Conservation (phyloP, 37 sponge, comb jelly and placozoan species). For the Eunapius fragilis region DNA sequence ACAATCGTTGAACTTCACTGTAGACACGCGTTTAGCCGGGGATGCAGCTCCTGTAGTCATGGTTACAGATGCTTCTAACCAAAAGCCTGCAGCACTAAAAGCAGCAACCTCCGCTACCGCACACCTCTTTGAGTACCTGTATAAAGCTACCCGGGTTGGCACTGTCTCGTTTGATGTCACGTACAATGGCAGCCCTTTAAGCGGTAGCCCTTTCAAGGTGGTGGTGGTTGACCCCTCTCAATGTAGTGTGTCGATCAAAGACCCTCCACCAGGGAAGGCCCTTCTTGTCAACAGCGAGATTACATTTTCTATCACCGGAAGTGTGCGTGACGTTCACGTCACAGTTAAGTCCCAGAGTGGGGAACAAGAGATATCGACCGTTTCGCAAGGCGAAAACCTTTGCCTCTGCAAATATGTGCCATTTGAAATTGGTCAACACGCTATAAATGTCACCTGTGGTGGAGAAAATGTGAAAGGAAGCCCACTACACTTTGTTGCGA, state of each 20-base stretch:
- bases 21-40: constrained; percentile 49
- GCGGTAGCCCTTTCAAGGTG: constrained; percentile 74
- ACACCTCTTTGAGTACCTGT: constrained; percentile 19
- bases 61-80: constrained; percentile 3
- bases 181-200: constrained; percentile 12
- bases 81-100: not conserved
- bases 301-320: constrained; percentile 50
- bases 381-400: constrained; percentile 16
- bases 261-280: constrained; percentile 64
- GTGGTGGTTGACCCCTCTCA: constrained; percentile 76
- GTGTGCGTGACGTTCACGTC: constrained; percentile 8
- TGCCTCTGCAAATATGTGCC: constrained; percentile 49
- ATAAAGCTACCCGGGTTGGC: constrained; percentile 20
- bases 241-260: constrained; percentile 59
- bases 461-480: constrained; percentile 80
- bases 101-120: not conserved
- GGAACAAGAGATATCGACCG: constrained; percentile 20
- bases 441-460: constrained; percentile 73
- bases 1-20: constrained; percentile 47
- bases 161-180: not conserved
- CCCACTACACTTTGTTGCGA: constrained; percentile 61
- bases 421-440: constrained; percentile 63
- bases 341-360: constrained; percentile 44
- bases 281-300: constrained; percentile 40
- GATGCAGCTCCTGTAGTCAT: constrained; percentile 28